Base-by-base conservation (phyloP, 2,113 vertebrate species). In the Limanda limanda region DNA sequence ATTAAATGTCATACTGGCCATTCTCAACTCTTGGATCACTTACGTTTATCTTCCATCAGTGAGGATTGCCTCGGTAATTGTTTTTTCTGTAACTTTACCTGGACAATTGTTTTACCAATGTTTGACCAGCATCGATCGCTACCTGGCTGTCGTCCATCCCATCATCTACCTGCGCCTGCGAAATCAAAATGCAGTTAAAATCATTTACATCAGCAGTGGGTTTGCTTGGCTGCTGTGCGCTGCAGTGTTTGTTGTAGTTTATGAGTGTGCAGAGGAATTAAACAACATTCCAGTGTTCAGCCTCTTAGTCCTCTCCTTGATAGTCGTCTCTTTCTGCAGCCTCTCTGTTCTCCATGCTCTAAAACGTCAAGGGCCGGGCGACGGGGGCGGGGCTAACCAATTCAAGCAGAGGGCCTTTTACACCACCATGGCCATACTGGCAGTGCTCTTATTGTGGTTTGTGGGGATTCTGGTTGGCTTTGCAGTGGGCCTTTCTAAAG, bases 111-210 rank as follows among this genome's bases (percentile, higher is more conserved):
- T 23, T 3, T 71, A 64, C 24, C 71, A 79, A 6, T 15, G 25
- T 1, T 59, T 85, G 24, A 74, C 65, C 45, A 70, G 81, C 35
- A 0, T 70, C 8, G 74, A 81, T n/a, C 73, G 45, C 17, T 85
- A 81, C 74, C 15, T 85, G 68, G 82, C 82, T 0, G 74, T 73
- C 0, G 54, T 81, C 8, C 69, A 69, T 40, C 82, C 82, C 9
- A 0, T 81, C 23, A 17, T 23, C 20, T 84, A 84, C 52, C 58
- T 57, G 23, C 18, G 54, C 12, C 64, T 72, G 52, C 35, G 17
- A 11, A 27, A 47, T 12, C 5, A 11, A 11, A 13, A 5, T 2
- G 21, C 40, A 0, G 15, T 64, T 4, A 40, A 12, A 24, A 35
- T 60, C 10, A 25, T 69, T 31, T 58, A 73, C 3, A 35, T 70